Conservation (phyloP, 1,140 invertebrate species). For the Lepidurus apus region DNA sequence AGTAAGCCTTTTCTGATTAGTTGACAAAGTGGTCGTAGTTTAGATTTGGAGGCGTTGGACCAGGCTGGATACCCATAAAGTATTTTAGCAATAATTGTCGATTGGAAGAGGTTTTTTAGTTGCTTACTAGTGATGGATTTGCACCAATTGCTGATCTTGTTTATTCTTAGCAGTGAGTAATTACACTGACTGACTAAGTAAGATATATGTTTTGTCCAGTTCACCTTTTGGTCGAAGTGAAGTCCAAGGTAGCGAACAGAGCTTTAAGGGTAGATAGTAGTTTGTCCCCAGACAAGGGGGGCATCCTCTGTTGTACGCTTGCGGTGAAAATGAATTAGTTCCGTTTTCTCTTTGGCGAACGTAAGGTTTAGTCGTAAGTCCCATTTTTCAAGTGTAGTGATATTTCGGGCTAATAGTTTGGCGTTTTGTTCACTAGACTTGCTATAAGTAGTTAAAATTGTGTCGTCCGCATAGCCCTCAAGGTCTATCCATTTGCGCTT, state of each 20-base stretch:
- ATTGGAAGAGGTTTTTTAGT: neutral
- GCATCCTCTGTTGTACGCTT: neutral
- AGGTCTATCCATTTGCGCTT: no score
- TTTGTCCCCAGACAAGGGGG: neutral
- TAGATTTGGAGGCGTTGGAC: neutral
- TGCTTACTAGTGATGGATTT: neutral
- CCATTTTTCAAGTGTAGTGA: neutral
- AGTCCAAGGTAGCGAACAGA: neutral
- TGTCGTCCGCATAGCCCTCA: neutral
- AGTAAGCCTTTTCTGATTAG: neutral
- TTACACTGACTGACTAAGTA: neutral
- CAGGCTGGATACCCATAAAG: neutral
- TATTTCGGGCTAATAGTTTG: neutral
- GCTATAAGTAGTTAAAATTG: neutral
- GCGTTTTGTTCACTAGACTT: neutral
- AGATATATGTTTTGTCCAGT: neutral
- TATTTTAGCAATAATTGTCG: neutral
- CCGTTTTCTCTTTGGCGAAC: neutral
- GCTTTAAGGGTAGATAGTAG: neutral
- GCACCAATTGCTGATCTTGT: neutral
- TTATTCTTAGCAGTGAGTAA: neutral
- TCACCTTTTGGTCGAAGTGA: neutral
- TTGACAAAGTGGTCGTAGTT: neutral
- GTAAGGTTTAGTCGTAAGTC: neutral
- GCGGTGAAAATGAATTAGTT: neutral